Evolutionary conservation across 2,797 vertebrate genomes (phyloP).

Genomic region (Acanthopagrus latus): DNA sequence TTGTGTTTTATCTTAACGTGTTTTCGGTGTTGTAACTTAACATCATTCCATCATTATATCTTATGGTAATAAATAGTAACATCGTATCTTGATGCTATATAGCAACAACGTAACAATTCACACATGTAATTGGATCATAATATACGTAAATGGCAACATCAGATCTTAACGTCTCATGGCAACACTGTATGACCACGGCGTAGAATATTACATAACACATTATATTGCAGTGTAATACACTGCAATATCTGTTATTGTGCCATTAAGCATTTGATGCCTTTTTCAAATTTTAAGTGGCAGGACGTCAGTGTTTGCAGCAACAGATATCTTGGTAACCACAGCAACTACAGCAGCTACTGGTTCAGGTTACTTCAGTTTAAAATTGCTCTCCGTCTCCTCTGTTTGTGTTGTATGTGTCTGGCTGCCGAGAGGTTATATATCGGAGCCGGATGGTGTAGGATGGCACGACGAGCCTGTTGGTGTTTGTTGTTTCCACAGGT

Average conservation of each 20-base stretch:
- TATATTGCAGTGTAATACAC: too few relatives aligned
- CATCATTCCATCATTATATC: background rate
- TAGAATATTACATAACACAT: background rate
- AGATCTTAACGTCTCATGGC: too few relatives aligned
- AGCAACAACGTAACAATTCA: too few relatives aligned
- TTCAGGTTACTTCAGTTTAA: conserved; percentile 24
- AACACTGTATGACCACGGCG: too few relatives aligned
- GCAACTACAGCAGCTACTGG: conserved; percentile 50
- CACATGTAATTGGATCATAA: too few relatives aligned
- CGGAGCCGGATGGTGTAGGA: conserved; percentile 1
- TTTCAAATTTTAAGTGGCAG: background rate
- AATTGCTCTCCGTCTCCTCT: conserved; percentile 17
- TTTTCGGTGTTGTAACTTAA: background rate
- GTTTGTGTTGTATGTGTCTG: conserved; percentile 14
- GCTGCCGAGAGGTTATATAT: conserved; percentile 11
- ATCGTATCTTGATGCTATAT: too few relatives aligned
- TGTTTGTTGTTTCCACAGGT: conserved; percentile 66
- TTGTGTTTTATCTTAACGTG: background rate
- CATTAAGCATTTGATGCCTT: background rate
- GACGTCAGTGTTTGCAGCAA: conserved; percentile 12
- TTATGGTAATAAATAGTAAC: background rate
- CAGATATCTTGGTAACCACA: conserved; percentile 54
- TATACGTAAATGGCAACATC: too few relatives aligned
- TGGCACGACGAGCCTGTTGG: conserved; percentile 25
- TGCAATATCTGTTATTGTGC: too few relatives aligned